phyloP scores from a whole-genome alignment of 1,140 invertebrate species.

The Bombus confusus region DNA sequence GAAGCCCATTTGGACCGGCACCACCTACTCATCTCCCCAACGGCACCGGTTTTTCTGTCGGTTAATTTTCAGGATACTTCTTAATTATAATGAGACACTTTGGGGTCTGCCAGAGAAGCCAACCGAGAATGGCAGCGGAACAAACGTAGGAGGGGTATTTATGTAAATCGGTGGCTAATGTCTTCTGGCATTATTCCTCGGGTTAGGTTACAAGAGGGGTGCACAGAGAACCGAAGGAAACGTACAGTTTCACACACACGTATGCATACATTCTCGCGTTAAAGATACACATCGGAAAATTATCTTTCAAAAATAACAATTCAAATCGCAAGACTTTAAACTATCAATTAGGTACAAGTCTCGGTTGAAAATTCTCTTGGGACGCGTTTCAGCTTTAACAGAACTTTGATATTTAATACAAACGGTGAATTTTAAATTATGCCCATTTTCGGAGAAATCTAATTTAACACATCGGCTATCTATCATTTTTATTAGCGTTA shows the following conservation, averaged over 20 bases:
- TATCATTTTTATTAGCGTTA: too few relatives aligned
- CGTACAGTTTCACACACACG: not conserved
- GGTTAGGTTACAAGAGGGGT: conserved; percentile 42
- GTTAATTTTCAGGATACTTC: conserved; percentile 81
- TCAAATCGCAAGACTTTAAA: not conserved
- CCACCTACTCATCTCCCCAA: conserved; percentile 56
- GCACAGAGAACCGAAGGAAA: not conserved
- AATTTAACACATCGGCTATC: too few relatives aligned
- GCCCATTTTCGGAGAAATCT: too few relatives aligned
- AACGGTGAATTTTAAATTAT: too few relatives aligned
- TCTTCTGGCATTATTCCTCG: conserved; percentile 80
- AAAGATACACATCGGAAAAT: too few relatives aligned
- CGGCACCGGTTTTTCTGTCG: conserved; percentile 72
- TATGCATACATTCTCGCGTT: too few relatives aligned
- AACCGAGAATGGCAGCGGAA: conserved; percentile 33
- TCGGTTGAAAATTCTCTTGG: too few relatives aligned
- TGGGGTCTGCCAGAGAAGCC: conserved; percentile 67
- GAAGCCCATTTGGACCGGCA: conserved; percentile 63
- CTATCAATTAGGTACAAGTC: too few relatives aligned
- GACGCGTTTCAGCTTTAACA: too few relatives aligned
- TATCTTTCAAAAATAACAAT: not conserved
- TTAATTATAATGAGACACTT: conserved; percentile 82
- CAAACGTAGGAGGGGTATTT: conserved; percentile 69
- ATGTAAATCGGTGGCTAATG: conserved; percentile 81
- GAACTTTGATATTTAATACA: too few relatives aligned